These are phyloP conservation scores for Homarus americanus DNA, from an alignment of 1,140 invertebrate species.

Conservation along the genomic window DNA sequence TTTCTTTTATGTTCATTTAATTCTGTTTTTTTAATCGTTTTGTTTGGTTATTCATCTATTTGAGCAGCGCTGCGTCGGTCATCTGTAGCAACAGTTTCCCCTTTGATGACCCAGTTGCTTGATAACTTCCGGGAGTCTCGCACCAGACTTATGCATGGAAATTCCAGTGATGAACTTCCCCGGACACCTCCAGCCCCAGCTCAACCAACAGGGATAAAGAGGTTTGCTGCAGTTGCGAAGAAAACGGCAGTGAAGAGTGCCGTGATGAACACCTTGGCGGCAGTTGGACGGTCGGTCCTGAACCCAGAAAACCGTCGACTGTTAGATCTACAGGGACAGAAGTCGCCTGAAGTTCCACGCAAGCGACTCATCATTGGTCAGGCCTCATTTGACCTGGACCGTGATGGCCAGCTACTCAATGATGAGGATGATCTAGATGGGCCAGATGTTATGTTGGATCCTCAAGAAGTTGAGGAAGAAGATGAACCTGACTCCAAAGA, in stretches of 20 bases:
- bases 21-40: slow-evolving; percentile 1
- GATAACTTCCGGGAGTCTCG: slow-evolving; percentile 60
- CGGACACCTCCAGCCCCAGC: not conserved
- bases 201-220: slow-evolving; percentile 23
- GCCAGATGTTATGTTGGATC: not conserved
- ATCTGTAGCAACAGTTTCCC: slow-evolving; percentile 60
- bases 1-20: not conserved
- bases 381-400: slow-evolving; percentile 65
- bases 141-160: not conserved
- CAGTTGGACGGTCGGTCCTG: slow-evolving; percentile 45
- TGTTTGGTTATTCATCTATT: not conserved
- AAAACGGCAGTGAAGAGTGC: slow-evolving; percentile 13
- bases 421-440: slow-evolving; percentile 42
- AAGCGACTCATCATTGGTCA: slow-evolving; percentile 72
- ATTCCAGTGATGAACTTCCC: not conserved
- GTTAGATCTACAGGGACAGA: slow-evolving; percentile 68
- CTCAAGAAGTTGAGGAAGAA: slow-evolving; percentile 2
- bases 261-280: slow-evolving; percentile 28
- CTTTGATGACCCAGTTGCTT: slow-evolving; percentile 52
- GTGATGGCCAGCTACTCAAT: slow-evolving; percentile 60
- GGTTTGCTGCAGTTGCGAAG: slow-evolving; percentile 61
- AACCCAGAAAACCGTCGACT: slow-evolving; percentile 71
- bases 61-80: slow-evolving; percentile 51
- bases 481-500: slow-evolving; percentile 3
- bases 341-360: slow-evolving; percentile 65